Evolutionary conservation across 92 coral and sea anemone species (phyloP).

Genomic region (Anthopleura xanthogrammica): DNA sequence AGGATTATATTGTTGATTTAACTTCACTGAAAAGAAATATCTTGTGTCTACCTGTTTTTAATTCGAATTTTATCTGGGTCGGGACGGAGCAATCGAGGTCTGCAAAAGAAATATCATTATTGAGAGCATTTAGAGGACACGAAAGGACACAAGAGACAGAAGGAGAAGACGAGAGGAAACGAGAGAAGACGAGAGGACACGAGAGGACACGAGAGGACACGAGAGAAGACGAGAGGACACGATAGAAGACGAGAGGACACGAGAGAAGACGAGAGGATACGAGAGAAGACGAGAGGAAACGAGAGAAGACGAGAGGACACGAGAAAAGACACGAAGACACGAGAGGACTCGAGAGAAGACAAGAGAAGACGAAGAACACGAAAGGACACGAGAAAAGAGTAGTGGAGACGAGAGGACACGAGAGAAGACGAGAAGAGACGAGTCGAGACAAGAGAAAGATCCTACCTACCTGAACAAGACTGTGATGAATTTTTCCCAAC

Average conservation of each 20-base stretch:
- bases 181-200: no score
- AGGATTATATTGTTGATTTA: no score
- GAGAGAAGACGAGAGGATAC: no score
- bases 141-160: not conserved
- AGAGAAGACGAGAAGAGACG: not conserved
- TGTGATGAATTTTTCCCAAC: conserved; percentile 23
- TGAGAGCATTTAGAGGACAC: not conserved
- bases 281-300: no score
- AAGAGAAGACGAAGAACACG: no score
- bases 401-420: not conserved
- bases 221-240: no score
- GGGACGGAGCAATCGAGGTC: conserved; percentile 26
- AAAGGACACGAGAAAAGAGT: not conserved
- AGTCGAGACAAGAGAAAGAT: not conserved
- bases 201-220: no score
- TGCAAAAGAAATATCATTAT: not conserved
- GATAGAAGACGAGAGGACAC: no score
- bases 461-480: conserved; percentile 15
- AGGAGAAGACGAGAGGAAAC: not conserved
- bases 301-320: no score
- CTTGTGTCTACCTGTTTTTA: conserved; percentile 13
- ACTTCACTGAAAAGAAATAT: not conserved
- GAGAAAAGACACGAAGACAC: no score
- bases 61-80: conserved; percentile 18
- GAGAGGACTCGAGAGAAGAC: no score